Evolutionary conservation across 1,140 invertebrate genomes (phyloP), one percentile per base, ranked within the genome.

Genomic region (Pemphigus obesinymphae): DNA sequence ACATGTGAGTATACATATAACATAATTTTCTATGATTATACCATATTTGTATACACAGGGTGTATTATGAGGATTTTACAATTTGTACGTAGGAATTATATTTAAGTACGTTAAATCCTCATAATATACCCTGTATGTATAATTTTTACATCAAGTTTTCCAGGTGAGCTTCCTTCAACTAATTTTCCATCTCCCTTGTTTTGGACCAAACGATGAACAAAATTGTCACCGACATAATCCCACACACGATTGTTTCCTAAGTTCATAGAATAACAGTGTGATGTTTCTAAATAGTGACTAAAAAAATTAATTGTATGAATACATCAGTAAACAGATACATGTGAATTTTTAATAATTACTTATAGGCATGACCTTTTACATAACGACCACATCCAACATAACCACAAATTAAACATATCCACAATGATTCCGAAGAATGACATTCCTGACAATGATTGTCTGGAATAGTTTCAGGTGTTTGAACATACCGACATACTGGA

Each of bases 381-480:
- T 94, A 94, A 82, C 95, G 89, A 20, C 97, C 96, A 89, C 98
- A 99, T 50, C 98, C 98, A 63, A 99, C 93, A 88, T 99, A 94
- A 17, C 98, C 98, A 88, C 98, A 99, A 83, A 99, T 97, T 23
- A 99, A 88, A 87, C 98, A 99, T 84, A 99, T 99, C 98, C 98
- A 99, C 0, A 99, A 88, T 83, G 95, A 94, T 86, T 97, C 93
- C 0, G 89, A 89, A 85, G 83, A 91, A 78, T 87, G 91, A 88
- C 97, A 98, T 86, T 94, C 91, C 87, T 91, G 92, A 87, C 96
- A 98, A 75, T 90, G 88, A 84, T 95, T 96, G 84, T 94, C 93
- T 31, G 91, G 93, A 29, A 92, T 88, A 1, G 93, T 90, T 88
- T 98, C 96, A 7, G 97, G 97, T 11, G 96, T 98, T 89, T 98